Evolutionary conservation across 2,888 invertebrate species (phyloP), one percentile per base, ranked within the genome.

Genomic region (Epinotia ramella): DNA sequence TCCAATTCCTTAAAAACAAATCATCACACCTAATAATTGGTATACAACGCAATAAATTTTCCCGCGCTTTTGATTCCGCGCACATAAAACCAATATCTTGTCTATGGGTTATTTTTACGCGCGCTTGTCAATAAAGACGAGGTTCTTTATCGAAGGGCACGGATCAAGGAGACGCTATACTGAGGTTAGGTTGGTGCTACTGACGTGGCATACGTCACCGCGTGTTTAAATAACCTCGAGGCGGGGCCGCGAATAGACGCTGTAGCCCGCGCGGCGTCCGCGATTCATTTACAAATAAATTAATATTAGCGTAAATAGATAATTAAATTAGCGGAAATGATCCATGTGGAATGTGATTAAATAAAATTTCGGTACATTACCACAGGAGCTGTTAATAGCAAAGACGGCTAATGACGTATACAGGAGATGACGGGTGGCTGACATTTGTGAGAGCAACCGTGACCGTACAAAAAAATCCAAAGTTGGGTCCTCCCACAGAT

Each of bases 181-280:
- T 80, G 44, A 49, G 69, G 60, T 59, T 80, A 79, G 78, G 78
- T 80, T 82, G 84, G 84, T 84, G 83, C 80, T 85, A 81, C 82
- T 80, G 78, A 79, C 68, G 79, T 79, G 83, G 76, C 77, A 82
- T 83, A 89, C 91, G 89, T 89, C 90, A 89, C 83, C 84, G 82
- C 84, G 82, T 88, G 88, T 90, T 88, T 87, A 91, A 88, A 91
- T 89, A 88, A 84, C 85, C 86, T 84, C 84, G 86, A 84, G 87
- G 87, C 87, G 87, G 84, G 86, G 87, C 86, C 86, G 82, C 76
- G 82, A 81, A 81, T 80, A 86, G 84, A 84, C 82, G 83, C 80
- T 78, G 78, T 80, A 92, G 91, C 84, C 91, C 85, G 91, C 89
- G 83, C 86, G 92, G 91, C 91, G 88, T 90, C 91, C 74, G 69